Percentiles rank a stretch among this genome's conserved stretches.
Evolutionary conservation across 2,797 vertebrate species (phyloP).

Genomic region (Sebastiscus tertius): DNA sequence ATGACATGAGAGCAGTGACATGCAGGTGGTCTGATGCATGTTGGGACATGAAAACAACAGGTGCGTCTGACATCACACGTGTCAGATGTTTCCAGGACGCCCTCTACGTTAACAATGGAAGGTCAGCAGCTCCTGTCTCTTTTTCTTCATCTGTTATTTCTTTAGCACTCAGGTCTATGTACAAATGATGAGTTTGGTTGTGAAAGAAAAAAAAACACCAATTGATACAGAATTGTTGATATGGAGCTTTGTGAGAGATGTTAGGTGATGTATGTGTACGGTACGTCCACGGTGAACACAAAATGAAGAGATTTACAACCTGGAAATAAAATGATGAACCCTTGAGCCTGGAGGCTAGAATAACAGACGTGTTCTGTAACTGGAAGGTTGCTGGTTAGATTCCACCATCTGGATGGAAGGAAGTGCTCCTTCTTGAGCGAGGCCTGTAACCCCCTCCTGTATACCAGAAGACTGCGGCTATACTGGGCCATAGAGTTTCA

Average conservation of each 20-base stretch:
- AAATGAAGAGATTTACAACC: neutral
- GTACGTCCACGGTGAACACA: neutral
- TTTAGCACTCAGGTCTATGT: neutral
- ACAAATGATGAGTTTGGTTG: neutral
- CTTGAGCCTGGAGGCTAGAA: neutral
- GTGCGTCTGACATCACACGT: neutral
- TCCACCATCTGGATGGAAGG: neutral
- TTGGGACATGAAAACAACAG: neutral
- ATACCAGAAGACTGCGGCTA: neutral
- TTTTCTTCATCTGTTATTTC: neutral
- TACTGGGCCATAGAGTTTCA: neutral
- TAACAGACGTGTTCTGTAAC: neutral
- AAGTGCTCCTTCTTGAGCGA: neutral
- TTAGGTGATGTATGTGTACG: neutral
- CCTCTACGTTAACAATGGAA: neutral
- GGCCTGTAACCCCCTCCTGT: neutral
- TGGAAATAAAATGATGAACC: neutral
- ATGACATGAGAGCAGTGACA: neutral
- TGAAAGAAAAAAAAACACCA: neutral
- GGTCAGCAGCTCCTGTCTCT: neutral
- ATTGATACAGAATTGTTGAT: neutral
- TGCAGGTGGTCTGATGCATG: neutral
- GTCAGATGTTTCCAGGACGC: neutral
- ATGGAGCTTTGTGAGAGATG: neutral
- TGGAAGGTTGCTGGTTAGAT: slow-evolving; percentile 2